Evolutionary conservation across 2,797 vertebrate genomes (phyloP).

Genomic region (Adrianichthys oophorus): DNA sequence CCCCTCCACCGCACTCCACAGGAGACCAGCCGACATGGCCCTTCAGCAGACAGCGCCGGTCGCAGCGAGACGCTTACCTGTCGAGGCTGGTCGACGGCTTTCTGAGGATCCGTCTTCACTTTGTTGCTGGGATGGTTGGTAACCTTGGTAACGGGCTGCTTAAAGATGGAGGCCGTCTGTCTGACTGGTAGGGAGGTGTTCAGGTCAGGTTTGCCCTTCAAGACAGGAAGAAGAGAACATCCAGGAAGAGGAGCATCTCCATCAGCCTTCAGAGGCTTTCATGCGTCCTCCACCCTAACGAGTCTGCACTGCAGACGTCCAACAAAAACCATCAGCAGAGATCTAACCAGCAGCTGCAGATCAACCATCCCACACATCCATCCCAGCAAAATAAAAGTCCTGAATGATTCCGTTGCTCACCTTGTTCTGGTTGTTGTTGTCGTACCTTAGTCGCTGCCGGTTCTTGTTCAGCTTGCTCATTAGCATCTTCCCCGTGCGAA

Average conservation of each 20-base stretch:
- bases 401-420: slow-evolving; percentile 62
- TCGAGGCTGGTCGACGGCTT: slow-evolving; percentile 95
- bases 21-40: too few species aligned
- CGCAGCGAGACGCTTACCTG: slow-evolving; percentile 79
- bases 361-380: too few species aligned
- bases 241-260: background rate
- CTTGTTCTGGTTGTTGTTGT: slow-evolving; percentile 94
- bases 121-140: slow-evolving; percentile 99
- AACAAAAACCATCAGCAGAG: too few species aligned
- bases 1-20: too few species aligned
- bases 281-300: too few species aligned
- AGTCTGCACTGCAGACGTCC: too few species aligned
- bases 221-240: background rate
- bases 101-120: slow-evolving; percentile 98
- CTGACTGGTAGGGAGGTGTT: slow-evolving; percentile 96
- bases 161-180: slow-evolving; percentile 98
- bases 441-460: slow-evolving; percentile 92
- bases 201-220: slow-evolving; percentile 93
- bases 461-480: slow-evolving; percentile 98
- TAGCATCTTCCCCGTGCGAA: slow-evolving; percentile 96
- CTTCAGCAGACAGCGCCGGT: too few species aligned
- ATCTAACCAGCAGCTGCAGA: too few species aligned
- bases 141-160: slow-evolving; percentile 97
- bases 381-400: too few species aligned
- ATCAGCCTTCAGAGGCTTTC: too few species aligned